phyloP scores from a whole-genome alignment of 2,797 vertebrate genomes.

The Tangara arthus region DNA sequence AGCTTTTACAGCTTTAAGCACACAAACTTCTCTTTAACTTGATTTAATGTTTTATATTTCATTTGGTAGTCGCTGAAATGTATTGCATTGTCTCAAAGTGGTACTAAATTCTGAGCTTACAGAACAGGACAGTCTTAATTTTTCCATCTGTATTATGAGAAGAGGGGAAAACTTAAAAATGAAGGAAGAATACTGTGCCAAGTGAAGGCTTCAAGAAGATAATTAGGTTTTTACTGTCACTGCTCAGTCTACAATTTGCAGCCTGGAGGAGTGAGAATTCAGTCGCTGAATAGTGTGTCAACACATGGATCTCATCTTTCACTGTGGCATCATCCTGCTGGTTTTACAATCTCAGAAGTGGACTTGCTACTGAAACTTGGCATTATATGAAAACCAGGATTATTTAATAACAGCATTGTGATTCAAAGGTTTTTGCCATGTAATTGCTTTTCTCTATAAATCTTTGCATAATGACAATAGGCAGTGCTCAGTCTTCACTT shows the following conservation, averaged over 20 bases:
- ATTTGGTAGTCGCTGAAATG: constrained; percentile 6
- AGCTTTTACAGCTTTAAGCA: constrained; percentile 5
- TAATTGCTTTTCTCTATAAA: neutral
- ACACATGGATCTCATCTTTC: constrained; percentile 51
- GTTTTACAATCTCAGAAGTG: constrained; percentile 26
- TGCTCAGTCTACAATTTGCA: constrained; percentile 24
- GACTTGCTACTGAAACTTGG: constrained; percentile 27
- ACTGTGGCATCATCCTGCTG: constrained; percentile 43
- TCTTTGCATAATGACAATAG: constrained; percentile 1
- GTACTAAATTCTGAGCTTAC: constrained; percentile 26
- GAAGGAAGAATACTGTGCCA: constrained; percentile 12
- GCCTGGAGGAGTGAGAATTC: constrained; percentile 39
- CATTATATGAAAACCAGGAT: constrained; percentile 18
- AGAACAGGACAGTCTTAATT: constrained; percentile 37
- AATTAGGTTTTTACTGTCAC: neutral
- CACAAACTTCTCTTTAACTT: constrained; percentile 18
- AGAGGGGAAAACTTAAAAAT: neutral
- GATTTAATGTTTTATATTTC: constrained; percentile 36
- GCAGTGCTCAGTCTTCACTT: constrained; percentile 10
- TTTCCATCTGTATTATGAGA: constrained; percentile 4
- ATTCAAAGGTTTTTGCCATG: constrained; percentile 4
- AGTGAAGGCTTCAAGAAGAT: constrained; percentile 26
- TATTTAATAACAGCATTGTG: constrained; percentile 33
- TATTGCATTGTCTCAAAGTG: neutral
- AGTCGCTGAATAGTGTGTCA: constrained; percentile 50